Base-by-base conservation (phyloP, 2,888 invertebrate genomes). In the Globia sparganii region DNA sequence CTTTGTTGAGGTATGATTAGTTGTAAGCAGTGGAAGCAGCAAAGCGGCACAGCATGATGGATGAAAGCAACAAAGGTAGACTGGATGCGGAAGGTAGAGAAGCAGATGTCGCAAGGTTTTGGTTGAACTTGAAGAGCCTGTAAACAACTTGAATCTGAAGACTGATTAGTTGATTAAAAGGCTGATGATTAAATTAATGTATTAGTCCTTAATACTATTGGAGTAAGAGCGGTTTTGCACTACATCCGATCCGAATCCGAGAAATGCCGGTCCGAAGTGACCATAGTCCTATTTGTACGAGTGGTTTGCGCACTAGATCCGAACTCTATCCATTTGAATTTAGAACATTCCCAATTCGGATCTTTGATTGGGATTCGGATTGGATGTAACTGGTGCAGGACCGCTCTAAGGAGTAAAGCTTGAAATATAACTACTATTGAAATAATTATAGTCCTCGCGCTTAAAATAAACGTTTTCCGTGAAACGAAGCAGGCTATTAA, bases 81-180 rank as follows among this genome's bases (percentile, higher is more conserved):
- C 61, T 70, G 65, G 65, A 49, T 71, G 49, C 58, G n/a, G 46
- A 83, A 59, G 53, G 18, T 46, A 15, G 40, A 72, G 53, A 65
- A 73, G 59, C 59, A 46, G 58, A 34, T 49, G 18, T 53, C 25
- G 43, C n/a, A 28, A 21, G 43, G 9, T 5, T 40, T 25, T 59
- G 43, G 64, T 43, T 4, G 21, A 28, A 59, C 64, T 59, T 58
- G 34, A 37, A 1, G 37, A 53, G 37, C 59, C 78, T 83, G 80
- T 15, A 78, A 80, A 56, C 21, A 80, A 59, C 28, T 81, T n/a
- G 0, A 66, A 78, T 61, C 37, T 70, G 46, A 56, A 56, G 43
- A 67, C n/a, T n/a, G 4, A 53, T 18, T 61, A 69, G 40, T 69
- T 18, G 25, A 62, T 59, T 59, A 11, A 40, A 49, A 46, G 1